Evolutionary conservation across 2,888 invertebrate genomes (phyloP), one percentile per base, ranked within the genome.

Genomic region (Digitonthophagus gazella): DNA sequence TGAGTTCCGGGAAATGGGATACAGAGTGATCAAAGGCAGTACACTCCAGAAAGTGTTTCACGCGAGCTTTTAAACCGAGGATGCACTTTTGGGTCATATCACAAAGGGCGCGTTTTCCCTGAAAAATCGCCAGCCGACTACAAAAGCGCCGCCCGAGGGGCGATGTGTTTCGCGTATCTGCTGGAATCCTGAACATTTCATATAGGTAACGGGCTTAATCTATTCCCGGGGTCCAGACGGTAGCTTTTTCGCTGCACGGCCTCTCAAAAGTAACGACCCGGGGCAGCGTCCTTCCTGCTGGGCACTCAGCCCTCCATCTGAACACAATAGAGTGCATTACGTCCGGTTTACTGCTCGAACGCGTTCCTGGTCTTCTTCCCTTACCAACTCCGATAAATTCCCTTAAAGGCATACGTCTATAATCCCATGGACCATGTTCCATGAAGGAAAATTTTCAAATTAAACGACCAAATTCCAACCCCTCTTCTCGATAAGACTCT

Each of bases 191-290:
- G 61, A 19, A 19, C 61, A 61, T 20, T 61, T 61, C 61, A 20
- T 20, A 61, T 19, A 61, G 61, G 20, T 61, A 61, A 61, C 61
- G 61, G 19, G 61, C 20, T 61, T 61, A 61, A 61, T 61, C 61
- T 61, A 61, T 61, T 61, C 61, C 61, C 28, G 28, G 28, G 28
- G 28, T 44, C 28, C 28, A 44, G 28, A 44, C 11, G 28, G 28
- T 44, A 11, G 28, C 28, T 44, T 44, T 44, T 44, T 44, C 28
- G 28, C 28, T 44, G 28, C 28, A 44, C 28, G 28, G 28, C 28
- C 28, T 44, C 28, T 44, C 28, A 44, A 44, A 44, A 44, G 28
- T 44, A 44, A 44, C 28, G 28, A 11, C 28, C 28, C 28, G 28
- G 28, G 28, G 28, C 28, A 44, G 28, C 6, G 28, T 44, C 28